These are phyloP conservation scores for Epistrophe eligans DNA, from an alignment of 2,888 invertebrate genomes.

Conservation along the genomic window DNA sequence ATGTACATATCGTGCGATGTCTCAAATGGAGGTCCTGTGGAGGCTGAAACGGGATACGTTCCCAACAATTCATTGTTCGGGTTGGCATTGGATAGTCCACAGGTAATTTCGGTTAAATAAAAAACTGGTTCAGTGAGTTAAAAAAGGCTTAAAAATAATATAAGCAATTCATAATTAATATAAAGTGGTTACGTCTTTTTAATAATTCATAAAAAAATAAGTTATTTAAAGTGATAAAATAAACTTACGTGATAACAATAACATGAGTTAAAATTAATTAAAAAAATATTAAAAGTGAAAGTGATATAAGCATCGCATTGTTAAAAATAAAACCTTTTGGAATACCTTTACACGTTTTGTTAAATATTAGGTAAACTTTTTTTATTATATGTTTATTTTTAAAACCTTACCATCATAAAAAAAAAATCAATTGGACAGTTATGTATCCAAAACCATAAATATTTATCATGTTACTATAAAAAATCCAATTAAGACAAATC, in stretches of 20 bases:
- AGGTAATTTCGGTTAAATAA: slow-evolving; percentile 80
- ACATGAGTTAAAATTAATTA: background rate
- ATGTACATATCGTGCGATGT: slow-evolving; percentile 85
- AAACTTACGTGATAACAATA: background rate
- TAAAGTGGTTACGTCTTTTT: background rate
- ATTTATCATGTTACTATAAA: too few relatives aligned
- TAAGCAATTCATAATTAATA: background rate
- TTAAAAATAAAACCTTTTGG: background rate
- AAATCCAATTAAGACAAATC: too few relatives aligned
- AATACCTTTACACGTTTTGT: background rate
- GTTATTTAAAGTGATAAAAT: background rate
- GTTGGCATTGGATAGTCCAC: slow-evolving; percentile 84
- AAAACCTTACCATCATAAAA: background rate
- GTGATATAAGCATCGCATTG: background rate
- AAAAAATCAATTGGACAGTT: background rate
- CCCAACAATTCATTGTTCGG: slow-evolving; percentile 84
- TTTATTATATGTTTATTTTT: background rate
- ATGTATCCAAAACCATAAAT: too few relatives aligned
- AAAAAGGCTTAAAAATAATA: background rate
- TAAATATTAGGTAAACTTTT: background rate
- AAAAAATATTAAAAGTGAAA: background rate
- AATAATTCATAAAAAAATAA: background rate
- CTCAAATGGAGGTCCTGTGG: slow-evolving; percentile 84
- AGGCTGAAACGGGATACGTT: slow-evolving; percentile 84
- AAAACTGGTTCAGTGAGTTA: background rate